Evolutionary conservation across 2,113 vertebrate genomes (phyloP), one percentile per base, ranked within the genome.

Genomic region (Silurus asotus): DNA sequence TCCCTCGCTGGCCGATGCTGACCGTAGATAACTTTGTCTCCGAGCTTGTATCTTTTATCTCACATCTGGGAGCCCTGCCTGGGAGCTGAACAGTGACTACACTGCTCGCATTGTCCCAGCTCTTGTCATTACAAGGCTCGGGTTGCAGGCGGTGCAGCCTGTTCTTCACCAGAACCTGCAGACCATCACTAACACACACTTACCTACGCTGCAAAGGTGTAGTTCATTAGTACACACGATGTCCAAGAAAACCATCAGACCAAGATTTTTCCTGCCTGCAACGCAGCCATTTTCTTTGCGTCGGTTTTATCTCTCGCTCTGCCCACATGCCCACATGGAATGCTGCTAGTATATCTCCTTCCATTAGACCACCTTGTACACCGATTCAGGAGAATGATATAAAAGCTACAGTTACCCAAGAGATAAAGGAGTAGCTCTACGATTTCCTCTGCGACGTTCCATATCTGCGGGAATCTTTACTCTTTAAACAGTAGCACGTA

Each of bases 11-110:
- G 88, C 87, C 53, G 88, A 93, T 94, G 86, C 81, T 86, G 86
- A 82, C 84, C 67, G 56, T 90, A 91, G 93, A 93, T 94, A 93
- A 90, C 90, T 92, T 93, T 94, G 94, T 94, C 86, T 89, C 9
- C 28, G 20, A 81, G 87, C 92, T 93, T 94, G 94, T 94, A 91
- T 91, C 92, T 90, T 91, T 90, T 91, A 91, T 92, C 91, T 90
- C 87, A 87, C 89, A 91, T 91, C 91, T 91, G 91, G 92, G 88
- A 91, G 88, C 28, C 65, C 74, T 87, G 90, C 89, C 88, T 92
- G 90, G 90, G 90, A 92, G 91, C 89, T 72, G 90, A 78, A 88
- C 65, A 49, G 61, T 85, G 75, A 89, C 90, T 90, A 92, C 92
- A 92, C 87, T 89, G 89, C 61, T 58, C 15, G 23, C 87, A 87